Conservation (phyloP, 2,113 vertebrate genomes). For the Pelecanoides urinatrix region DNA sequence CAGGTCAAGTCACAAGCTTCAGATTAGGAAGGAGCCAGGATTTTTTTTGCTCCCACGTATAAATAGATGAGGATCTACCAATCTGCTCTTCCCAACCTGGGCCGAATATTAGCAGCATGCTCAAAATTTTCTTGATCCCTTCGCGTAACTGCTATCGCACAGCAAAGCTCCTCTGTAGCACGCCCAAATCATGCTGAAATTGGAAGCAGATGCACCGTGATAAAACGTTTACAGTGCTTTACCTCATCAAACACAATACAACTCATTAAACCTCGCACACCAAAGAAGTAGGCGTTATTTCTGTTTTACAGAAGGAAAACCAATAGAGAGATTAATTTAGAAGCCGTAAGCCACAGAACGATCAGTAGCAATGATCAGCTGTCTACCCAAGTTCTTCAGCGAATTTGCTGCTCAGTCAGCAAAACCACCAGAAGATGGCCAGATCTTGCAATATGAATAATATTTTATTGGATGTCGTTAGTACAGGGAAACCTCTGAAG, state of each 20-base stretch:
- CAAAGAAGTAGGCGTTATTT: not conserved
- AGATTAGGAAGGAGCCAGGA: not conserved
- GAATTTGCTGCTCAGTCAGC: not conserved
- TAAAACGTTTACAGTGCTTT: slow-evolving; percentile 29
- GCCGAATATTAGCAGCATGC: accelerated
- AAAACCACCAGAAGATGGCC: not conserved
- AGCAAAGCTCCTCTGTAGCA: not conserved
- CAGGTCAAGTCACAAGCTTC: not conserved
- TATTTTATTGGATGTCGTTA: not conserved
- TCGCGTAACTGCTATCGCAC: not conserved
- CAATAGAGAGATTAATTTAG: not conserved
- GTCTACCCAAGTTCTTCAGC: not conserved
- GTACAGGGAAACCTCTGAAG: not conserved
- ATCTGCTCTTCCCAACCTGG: not conserved
- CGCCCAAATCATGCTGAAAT: not conserved
- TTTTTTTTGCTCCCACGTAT: not conserved
- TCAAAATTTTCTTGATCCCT: not conserved
- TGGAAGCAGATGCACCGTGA: not conserved
- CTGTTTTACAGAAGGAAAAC: not conserved
- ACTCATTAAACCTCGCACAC: not conserved
- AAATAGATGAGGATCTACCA: not conserved
- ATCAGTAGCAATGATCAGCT: not conserved
- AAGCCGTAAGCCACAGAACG: not conserved
- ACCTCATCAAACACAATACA: slow-evolving; percentile 1
- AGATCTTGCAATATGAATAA: not conserved